Base-by-base conservation (phyloP, 2,888 invertebrate species). In the Phania funesta region DNA sequence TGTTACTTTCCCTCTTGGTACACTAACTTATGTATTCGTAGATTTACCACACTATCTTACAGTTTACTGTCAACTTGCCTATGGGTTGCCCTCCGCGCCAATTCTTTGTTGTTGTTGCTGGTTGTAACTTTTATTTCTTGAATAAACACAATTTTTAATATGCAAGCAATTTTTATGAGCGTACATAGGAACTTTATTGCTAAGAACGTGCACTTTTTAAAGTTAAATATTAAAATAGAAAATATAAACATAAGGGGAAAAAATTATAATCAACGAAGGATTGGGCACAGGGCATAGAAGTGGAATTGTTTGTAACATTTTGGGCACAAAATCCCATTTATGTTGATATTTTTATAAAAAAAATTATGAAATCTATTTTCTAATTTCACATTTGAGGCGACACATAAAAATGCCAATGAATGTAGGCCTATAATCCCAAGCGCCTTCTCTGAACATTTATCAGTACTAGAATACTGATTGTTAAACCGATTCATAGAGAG, bases 131-230 rank as follows among this genome's bases (percentile, higher is more conserved):
- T 82, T 82, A 70, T 85, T 85, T 86, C 84, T 86, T 86, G 88
- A 90, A 87, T 87, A 90, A 89, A 90, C 88, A 88, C 87, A 90
- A 88, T 89, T 90, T 89, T 90, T 90, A 90, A 90, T 90, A 90
- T 90, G 88, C 90, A 86, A 88, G 88, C 89, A 89, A 89, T 90
- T 90, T 90, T 90, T 90, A 90, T 89, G 90, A 90, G 89, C 90
- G 88, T 90, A 88, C 87, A 90, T 88, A 87, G 89, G 88, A 89
- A 89, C 90, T 90, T 90, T 90, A 90, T 90, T 90, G 90, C 90
- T 85, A 86, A 89, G 87, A 89, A 89, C 83, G 87, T 86, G 75
- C 80, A 82, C 74, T 65, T 82, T 71, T 78, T 78, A 65, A 82
- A 78, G 38, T 82, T 74, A 78, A 78, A 78, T 74, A 70, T 78